Evolutionary conservation across 2,113 vertebrate species (phyloP).

Genomic region (Pristiophorus japonicus): DNA sequence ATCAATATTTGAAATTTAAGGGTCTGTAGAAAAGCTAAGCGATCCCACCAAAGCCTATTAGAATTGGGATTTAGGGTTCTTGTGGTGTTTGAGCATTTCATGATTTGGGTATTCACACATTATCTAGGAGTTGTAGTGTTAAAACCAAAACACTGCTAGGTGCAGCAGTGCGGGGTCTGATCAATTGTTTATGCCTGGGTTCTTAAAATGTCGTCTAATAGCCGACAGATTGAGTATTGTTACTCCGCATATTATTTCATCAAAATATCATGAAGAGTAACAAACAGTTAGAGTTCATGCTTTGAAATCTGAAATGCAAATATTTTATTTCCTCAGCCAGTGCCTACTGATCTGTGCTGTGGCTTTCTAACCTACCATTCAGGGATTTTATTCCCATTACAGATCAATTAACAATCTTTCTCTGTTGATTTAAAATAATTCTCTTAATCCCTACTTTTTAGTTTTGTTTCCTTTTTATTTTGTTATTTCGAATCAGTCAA

Average conservation of each 20-base stretch:
- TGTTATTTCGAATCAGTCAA: neutral
- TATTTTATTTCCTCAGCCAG: neutral
- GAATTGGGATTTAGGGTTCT: no score
- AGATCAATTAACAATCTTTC: conserved; percentile 4
- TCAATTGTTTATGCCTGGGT: neutral
- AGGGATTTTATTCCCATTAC: neutral
- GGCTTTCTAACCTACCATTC: neutral
- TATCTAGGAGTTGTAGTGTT: neutral
- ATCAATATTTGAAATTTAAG: neutral
- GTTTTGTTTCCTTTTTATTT: neutral
- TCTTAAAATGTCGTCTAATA: neutral
- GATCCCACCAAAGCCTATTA: neutral
- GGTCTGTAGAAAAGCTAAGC: neutral
- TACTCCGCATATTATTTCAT: neutral
- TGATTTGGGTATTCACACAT: neutral
- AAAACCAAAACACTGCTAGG: neutral
- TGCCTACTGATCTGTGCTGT: neutral
- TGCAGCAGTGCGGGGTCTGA: neutral
- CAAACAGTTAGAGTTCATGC: neutral
- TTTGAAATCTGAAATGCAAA: neutral
- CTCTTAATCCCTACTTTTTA: neutral
- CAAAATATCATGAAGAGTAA: neutral
- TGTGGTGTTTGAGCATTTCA: neutral
- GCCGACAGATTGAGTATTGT: neutral
- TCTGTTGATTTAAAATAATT: neutral